phyloP scores from a whole-genome alignment of 2,113 vertebrate genomes.

The Micromys minutus region DNA sequence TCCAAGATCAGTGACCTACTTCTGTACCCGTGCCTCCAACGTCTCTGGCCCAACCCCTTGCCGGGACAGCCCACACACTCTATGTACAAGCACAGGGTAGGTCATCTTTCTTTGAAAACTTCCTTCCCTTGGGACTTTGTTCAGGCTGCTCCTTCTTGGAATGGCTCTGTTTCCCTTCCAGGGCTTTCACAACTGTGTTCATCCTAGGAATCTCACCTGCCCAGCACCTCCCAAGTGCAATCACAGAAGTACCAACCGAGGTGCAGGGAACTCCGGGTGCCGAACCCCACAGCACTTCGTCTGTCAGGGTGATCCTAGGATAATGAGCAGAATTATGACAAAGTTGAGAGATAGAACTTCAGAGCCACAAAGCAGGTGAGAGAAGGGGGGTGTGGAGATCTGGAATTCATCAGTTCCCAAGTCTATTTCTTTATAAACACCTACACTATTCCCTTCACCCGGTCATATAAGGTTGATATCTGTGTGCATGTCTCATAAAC shows the following conservation, averaged over 20 bases:
- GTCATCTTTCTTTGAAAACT: constrained; percentile 53
- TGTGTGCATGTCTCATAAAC: background rate
- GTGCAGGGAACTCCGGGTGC: background rate
- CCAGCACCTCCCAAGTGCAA: background rate
- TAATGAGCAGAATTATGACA: background rate
- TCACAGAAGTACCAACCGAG: background rate
- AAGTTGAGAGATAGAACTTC: background rate
- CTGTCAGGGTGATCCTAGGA: background rate
- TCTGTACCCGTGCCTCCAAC: background rate
- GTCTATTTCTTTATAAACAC: background rate
- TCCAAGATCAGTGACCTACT: constrained; percentile 44
- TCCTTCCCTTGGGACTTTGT: constrained; percentile 2
- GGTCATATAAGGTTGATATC: background rate
- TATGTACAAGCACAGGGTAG: background rate
- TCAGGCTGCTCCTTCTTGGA: background rate
- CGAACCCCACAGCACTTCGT: background rate
- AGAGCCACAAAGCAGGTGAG: background rate
- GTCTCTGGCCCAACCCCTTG: background rate
- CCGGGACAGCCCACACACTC: background rate
- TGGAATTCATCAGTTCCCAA: background rate
- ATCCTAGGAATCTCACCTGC: background rate
- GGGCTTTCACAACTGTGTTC: background rate
- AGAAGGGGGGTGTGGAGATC: background rate
- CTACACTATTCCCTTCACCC: background rate
- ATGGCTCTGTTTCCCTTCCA: background rate